phyloP scores from a whole-genome alignment of 2,113 vertebrate genomes.

The Dicentrarchus labrax region DNA sequence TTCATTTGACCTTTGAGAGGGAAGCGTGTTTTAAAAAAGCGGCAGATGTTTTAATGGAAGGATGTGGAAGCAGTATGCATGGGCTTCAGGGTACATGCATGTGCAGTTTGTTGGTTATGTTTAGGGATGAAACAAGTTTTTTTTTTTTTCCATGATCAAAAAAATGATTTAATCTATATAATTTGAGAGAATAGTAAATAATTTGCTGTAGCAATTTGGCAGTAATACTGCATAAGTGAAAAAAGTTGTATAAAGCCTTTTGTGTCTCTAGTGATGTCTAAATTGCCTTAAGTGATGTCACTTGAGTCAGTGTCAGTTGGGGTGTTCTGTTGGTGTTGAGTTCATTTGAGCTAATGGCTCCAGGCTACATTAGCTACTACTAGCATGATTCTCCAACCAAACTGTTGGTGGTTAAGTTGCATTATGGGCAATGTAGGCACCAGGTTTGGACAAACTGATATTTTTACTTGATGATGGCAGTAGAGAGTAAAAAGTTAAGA shows the following conservation, averaged over 20 bases:
- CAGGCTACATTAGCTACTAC: neutral
- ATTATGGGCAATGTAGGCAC: too few relatives aligned
- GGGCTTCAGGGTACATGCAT: neutral
- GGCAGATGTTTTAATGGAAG: neutral
- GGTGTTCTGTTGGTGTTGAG: too few relatives aligned
- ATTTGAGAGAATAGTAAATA: neutral
- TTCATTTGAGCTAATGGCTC: neutral
- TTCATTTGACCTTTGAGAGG: slow-evolving; percentile 39
- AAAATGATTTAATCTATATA: neutral
- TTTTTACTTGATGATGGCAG: too few relatives aligned
- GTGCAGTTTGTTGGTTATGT: neutral
- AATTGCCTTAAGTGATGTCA: too few relatives aligned
- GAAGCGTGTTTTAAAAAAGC: slow-evolving; percentile 16
- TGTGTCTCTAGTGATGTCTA: too few relatives aligned
- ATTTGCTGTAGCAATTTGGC: too few relatives aligned
- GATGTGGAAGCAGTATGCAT: neutral
- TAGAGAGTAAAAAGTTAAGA: too few relatives aligned
- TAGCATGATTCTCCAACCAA: neutral
- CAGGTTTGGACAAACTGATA: too few relatives aligned
- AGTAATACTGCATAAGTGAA: neutral
- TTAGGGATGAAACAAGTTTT: neutral
- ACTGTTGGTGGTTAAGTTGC: neutral
- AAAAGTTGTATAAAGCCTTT: too few relatives aligned
- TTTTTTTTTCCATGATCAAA: neutral
- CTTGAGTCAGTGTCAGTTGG: too few relatives aligned